Percentiles rank a stretch among this genome's conserved stretches.
phyloP scores from a whole-genome alignment of 2,888 invertebrate species.

The Cotesia congregata region DNA sequence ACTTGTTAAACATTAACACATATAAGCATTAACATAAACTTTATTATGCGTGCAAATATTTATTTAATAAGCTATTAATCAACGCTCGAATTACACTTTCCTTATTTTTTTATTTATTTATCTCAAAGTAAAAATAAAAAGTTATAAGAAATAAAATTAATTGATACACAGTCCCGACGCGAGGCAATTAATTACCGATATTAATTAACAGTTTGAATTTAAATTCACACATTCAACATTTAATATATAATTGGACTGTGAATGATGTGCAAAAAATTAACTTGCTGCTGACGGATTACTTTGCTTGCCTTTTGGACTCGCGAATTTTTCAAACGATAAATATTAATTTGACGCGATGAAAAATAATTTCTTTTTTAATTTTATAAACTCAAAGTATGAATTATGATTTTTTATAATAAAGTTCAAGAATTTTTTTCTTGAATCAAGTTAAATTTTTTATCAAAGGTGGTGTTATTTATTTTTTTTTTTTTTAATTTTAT shows the following conservation, averaged over 20 bases:
- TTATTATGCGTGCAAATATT: slow-evolving; percentile 18
- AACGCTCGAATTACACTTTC: slow-evolving; percentile 8
- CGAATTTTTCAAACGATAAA: slow-evolving; percentile 9
- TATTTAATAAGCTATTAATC: slow-evolving; percentile 20
- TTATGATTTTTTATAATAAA: too few species aligned
- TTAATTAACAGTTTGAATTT: not conserved
- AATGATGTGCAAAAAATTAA: not conserved
- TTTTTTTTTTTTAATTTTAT: too few species aligned
- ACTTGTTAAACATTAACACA: not conserved
- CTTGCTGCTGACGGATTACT: slow-evolving; percentile 11
- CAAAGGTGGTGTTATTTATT: too few species aligned
- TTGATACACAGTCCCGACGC: not conserved
- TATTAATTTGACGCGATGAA: slow-evolving; percentile 13
- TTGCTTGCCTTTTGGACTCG: slow-evolving; percentile 24
- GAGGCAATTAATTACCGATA: not conserved
- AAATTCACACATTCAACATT: not conserved
- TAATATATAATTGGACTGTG: not conserved
- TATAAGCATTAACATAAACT: slow-evolving; percentile 1
- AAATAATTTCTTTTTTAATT: too few species aligned
- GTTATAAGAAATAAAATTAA: not conserved
- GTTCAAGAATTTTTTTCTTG: too few species aligned
- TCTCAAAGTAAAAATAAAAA: not conserved
- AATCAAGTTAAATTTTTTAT: too few species aligned
- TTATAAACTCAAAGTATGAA: too few species aligned
- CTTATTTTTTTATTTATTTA: slow-evolving; percentile 16